Evolutionary conservation across 2,113 vertebrate species (phyloP).

Genomic region (Zosterops hypoxanthus): DNA sequence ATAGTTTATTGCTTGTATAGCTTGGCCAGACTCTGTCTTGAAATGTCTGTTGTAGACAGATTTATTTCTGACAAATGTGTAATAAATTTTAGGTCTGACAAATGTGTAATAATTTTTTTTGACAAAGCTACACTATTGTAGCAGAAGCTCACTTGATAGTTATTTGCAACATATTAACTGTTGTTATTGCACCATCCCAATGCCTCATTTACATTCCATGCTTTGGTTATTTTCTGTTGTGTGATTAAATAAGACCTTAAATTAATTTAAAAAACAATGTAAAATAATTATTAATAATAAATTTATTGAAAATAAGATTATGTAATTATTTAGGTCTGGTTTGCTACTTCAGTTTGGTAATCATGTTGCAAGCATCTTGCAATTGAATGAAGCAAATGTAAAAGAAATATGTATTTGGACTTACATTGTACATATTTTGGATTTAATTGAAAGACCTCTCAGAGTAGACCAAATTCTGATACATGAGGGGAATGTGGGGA

Average conservation of each 20-base stretch:
- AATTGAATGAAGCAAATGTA: background rate
- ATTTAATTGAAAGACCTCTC: background rate
- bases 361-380: background rate
- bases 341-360: background rate
- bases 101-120: background rate
- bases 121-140: background rate
- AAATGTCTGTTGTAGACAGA: background rate
- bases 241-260: background rate
- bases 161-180: background rate
- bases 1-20: background rate
- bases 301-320: background rate
- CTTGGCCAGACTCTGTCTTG: background rate
- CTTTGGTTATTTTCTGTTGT: background rate
- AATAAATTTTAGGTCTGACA: background rate
- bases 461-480: background rate
- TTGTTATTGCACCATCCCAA: background rate
- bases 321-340: background rate
- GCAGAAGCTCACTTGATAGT: background rate
- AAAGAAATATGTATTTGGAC: background rate
- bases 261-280: background rate
- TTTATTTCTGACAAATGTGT: background rate
- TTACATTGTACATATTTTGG: background rate
- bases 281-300: background rate
- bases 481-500: background rate
- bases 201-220: background rate